Evolutionary conservation across 2,113 vertebrate species (phyloP), one percentile per base, ranked within the genome.

Genomic region (Mellivora capensis): DNA sequence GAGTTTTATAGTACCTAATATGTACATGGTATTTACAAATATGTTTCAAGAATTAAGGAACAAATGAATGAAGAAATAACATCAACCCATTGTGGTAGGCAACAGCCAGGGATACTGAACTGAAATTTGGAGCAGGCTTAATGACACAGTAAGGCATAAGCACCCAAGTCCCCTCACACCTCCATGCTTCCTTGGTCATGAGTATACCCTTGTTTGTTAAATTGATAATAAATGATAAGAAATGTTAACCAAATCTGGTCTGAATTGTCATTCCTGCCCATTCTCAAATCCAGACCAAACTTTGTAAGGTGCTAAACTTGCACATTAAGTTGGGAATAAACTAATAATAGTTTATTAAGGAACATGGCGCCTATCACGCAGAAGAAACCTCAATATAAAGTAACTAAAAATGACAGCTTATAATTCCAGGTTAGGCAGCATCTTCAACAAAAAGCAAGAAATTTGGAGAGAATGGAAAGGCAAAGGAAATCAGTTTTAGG

Each of bases 221-320:
- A 34, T 90, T 90, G 62, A 81, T 91, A 80, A 83, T 31, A 96
- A 90, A 71, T 77, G 72, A 59, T 37, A n/a, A 90, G 7, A 89
- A 77, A 47, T 87, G 7, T 81, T 85, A 54, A 42, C n/a, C 52
- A 47, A 54, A 82, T 39, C 2, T 13, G 4, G 25, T 77, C 20
- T 77, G 31, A 91, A 79, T 80, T 61, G 8, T 80, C 9, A 61
- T 67, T 72, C 23, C 62, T 94, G 1, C 44, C 13, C 77, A 13
- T 59, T 79, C 21, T 87, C 86, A 94, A 59, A 96, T 72, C 18
- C 27, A 18, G 13, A 94, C 14, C 77, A 62, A 67, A 64, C 34
- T 97, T 80, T 90, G 61, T 74, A 29, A 82, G 6, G 18, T 25
- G 5, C 9, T 20, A 42, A 59, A 82, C 5, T 72, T 49, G 21